Percentiles rank a stretch among this genome's conserved stretches.
phyloP scores from a whole-genome alignment of 2,888 invertebrate species.

The Tachina fera region DNA sequence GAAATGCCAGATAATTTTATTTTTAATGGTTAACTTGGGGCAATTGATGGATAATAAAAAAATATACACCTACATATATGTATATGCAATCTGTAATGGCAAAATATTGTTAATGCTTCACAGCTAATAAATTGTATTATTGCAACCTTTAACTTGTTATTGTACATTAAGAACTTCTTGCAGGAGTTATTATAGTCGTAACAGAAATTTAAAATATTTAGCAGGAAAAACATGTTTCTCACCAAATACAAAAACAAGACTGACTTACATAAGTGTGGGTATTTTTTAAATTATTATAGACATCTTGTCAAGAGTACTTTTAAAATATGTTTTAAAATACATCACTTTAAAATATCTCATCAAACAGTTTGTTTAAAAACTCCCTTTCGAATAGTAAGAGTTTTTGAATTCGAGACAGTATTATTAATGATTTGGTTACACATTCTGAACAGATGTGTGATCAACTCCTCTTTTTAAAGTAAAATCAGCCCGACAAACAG shows the following conservation, averaged over 20 bases:
- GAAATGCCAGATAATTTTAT: neutral
- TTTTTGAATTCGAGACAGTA: neutral
- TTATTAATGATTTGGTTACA: slow-evolving; percentile 64
- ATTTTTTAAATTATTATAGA: slow-evolving; percentile 2
- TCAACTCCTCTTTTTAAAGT: slow-evolving; percentile 47
- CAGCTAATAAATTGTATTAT: too few species aligned
- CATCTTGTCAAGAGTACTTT: slow-evolving; percentile 39
- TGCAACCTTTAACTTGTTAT: too few species aligned
- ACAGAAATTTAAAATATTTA: too few species aligned
- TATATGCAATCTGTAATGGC: too few species aligned
- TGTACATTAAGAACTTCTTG: too few species aligned
- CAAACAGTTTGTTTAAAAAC: slow-evolving; percentile 34
- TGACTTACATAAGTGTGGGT: too few species aligned
- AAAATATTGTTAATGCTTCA: too few species aligned
- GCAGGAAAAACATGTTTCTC: too few species aligned
- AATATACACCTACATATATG: neutral
- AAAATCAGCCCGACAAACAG: neutral
- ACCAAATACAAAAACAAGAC: too few species aligned
- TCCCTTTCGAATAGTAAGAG: slow-evolving; percentile 17
- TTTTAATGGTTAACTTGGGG: neutral
- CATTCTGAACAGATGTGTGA: slow-evolving; percentile 62
- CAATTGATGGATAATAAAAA: neutral
- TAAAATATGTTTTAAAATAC: slow-evolving; percentile 20
- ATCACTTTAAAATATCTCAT: slow-evolving; percentile 46
- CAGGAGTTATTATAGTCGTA: too few species aligned